Evolutionary conservation across 2,113 vertebrate species (phyloP).

Genomic region (Pseudorectes ferrugineus): DNA sequence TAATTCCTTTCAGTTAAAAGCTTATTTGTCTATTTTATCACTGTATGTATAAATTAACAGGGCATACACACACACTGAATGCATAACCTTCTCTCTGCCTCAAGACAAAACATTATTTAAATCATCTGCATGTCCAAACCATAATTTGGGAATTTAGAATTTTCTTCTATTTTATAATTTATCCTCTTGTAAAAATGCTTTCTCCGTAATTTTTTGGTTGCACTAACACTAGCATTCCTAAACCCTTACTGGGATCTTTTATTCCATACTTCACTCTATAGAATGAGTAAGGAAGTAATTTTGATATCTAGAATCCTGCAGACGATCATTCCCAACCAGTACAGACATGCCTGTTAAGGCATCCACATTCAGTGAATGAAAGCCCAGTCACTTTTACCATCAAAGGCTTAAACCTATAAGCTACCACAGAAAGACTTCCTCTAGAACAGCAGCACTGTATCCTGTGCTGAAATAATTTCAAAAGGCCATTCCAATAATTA

Average conservation of each 20-base stretch:
- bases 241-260: neutral
- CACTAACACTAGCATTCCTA: neutral
- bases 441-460: neutral
- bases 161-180: neutral
- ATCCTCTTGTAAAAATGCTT: neutral
- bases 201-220: neutral
- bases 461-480: neutral
- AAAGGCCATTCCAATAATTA: neutral
- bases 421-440: neutral
- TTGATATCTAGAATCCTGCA: neutral
- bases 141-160: neutral
- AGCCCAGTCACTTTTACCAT: neutral
- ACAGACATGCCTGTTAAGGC: constrained; percentile 15
- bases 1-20: neutral
- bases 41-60: neutral
- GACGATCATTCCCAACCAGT: neutral
- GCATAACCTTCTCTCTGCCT: neutral
- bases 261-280: neutral
- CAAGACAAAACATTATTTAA: neutral
- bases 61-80: neutral
- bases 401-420: neutral
- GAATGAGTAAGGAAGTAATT: constrained; percentile 4
- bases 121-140: neutral
- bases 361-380: neutral
- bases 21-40: neutral